Conservation (phyloP, 2,113 vertebrate species). For the Diglossa brunneiventris region DNA sequence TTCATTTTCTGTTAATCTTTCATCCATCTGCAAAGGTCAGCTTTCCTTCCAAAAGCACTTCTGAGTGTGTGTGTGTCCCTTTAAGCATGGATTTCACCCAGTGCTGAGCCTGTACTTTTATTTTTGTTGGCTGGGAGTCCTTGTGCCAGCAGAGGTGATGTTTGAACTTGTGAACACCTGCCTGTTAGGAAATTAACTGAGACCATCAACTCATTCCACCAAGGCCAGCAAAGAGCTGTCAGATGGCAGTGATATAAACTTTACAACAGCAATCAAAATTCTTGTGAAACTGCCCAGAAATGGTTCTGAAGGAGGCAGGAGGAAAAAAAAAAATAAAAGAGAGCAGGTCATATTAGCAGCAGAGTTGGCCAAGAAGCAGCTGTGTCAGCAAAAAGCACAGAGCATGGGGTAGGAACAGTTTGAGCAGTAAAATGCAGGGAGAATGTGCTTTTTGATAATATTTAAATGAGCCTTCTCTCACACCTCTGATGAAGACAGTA, state of each 20-base stretch:
- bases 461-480: background rate
- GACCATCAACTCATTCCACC: background rate
- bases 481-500: background rate
- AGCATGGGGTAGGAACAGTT: background rate
- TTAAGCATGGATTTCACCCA: background rate
- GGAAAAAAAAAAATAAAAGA: too few relatives aligned
- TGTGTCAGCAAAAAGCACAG: conserved; percentile 20
- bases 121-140: background rate
- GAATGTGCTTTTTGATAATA: background rate
- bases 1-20: background rate
- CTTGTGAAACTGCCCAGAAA: conserved; percentile 44
- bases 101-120: background rate
- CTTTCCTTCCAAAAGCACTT: background rate
- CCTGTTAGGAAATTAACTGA: background rate
- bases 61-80: background rate
- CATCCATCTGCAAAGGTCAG: background rate
- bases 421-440: background rate
- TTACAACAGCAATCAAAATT: conserved; percentile 40
- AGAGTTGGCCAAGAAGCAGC: background rate
- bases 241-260: conserved; percentile 17
- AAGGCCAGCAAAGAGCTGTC: conserved; percentile 8
- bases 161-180: background rate
- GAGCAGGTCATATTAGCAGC: background rate
- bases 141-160: background rate
- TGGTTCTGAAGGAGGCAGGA: background rate